Evolutionary conservation across 2,113 vertebrate genomes (phyloP).

Genomic region (Petrocephalus zakoni): DNA sequence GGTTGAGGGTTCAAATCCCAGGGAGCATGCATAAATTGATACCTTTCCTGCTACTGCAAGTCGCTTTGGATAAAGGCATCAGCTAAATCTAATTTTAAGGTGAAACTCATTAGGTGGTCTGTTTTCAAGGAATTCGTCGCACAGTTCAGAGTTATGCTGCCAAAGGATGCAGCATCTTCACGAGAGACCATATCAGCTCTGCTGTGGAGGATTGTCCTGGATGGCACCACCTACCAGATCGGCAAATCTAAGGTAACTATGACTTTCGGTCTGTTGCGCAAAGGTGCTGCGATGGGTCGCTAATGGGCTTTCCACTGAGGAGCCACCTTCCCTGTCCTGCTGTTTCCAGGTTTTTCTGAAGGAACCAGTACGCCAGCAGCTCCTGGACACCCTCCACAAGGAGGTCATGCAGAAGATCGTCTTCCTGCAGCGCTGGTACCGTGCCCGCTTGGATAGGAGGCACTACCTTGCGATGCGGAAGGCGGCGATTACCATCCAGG

Average conservation of each 20-base stretch:
- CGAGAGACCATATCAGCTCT: conserved; percentile 73
- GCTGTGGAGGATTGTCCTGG: conserved; percentile 69
- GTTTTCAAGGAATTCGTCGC: conserved; percentile 77
- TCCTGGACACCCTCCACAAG: conserved; percentile 82
- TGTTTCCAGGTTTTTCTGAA: conserved; percentile 85
- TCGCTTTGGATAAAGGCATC: neutral
- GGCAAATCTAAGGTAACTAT: conserved; percentile 84
- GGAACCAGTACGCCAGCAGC: conserved; percentile 78
- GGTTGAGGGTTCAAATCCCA: neutral
- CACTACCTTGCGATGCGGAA: conserved; percentile 70
- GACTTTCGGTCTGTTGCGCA: neutral
- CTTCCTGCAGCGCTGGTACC: conserved; percentile 85
- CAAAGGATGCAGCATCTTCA: conserved; percentile 64
- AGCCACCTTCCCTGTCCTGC: neutral
- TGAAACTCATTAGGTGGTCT: neutral
- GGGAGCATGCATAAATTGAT: neutral
- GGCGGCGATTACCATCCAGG: conserved; percentile 77
- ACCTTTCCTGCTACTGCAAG: neutral
- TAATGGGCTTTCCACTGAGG: neutral
- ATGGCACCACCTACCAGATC: conserved; percentile 83
- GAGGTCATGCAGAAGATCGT: conserved; percentile 91
- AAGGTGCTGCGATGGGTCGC: neutral
- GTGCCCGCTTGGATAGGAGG: conserved; percentile 71
- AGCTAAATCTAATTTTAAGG: neutral
- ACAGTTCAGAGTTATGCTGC: conserved; percentile 87